phyloP scores from a whole-genome alignment of 2,113 vertebrate genomes.

The Baryphthengus martii region DNA sequence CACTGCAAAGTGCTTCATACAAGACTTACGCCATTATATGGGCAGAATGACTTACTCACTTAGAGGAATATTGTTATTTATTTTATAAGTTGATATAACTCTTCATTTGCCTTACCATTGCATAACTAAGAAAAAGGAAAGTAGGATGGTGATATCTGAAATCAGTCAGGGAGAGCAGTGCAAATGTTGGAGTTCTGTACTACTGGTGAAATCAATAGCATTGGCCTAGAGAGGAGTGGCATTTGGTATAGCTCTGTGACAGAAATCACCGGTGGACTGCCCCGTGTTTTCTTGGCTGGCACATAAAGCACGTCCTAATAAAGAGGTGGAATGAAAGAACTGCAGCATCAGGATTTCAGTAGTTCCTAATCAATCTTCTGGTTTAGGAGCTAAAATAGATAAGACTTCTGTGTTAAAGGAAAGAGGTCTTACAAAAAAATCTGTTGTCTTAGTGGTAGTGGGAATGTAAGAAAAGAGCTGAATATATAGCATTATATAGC shows the following conservation, averaged over 20 bases:
- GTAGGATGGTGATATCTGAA: neutral
- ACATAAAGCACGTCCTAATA: neutral
- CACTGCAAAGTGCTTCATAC: neutral
- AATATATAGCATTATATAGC: neutral
- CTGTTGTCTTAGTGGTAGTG: neutral
- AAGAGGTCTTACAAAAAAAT: neutral
- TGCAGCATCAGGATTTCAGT: neutral
- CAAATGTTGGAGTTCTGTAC: neutral
- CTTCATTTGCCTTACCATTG: neutral
- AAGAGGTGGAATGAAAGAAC: neutral
- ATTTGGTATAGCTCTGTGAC: neutral
- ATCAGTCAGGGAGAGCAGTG: neutral
- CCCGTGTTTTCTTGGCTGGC: neutral
- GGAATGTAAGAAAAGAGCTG: neutral
- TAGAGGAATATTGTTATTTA: neutral
- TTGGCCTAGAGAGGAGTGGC: neutral
- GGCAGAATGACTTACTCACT: neutral
- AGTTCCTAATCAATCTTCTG: neutral
- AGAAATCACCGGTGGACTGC: neutral
- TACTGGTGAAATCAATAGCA: neutral
- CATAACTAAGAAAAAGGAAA: neutral
- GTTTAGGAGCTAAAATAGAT: neutral
- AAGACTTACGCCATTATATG: rapidly evolving
- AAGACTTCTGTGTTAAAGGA: neutral
- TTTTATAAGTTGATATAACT: neutral